Percentiles rank a stretch among this genome's conserved stretches.
Conservation (phyloP, 2,113 vertebrate genomes). For the Grantiella picta region DNA sequence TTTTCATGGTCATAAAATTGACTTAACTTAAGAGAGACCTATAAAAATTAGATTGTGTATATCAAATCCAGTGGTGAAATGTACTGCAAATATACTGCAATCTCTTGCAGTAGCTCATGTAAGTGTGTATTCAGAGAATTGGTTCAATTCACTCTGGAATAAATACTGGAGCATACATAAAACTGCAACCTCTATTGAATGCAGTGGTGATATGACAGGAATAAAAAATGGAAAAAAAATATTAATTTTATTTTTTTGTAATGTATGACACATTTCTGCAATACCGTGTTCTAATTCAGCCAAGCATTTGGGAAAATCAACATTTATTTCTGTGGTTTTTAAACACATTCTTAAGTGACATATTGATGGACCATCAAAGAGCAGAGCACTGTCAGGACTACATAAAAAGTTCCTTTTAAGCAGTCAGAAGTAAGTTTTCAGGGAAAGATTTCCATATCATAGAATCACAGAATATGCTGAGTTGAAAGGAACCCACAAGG, state of each 20-base stretch:
- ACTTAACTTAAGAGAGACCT: constrained; percentile 37
- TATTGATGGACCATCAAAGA: background rate
- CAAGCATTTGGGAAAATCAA: background rate
- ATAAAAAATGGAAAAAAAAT: background rate
- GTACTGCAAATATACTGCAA: background rate
- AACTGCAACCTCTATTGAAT: background rate
- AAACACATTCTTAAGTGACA: background rate
- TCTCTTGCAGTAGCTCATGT: background rate
- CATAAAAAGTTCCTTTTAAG: background rate
- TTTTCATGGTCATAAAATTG: constrained; percentile 10
- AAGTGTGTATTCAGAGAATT: background rate
- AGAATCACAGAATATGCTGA: background rate
- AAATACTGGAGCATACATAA: background rate
- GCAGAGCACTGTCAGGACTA: background rate
- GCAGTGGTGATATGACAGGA: background rate
- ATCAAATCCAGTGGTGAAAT: constrained; percentile 13
- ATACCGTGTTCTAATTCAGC: background rate
- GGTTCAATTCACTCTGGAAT: background rate
- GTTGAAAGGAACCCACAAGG: background rate
- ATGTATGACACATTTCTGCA: background rate
- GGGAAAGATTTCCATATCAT: background rate
- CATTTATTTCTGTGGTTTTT: background rate
- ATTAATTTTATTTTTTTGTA: background rate
- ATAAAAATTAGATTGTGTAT: constrained; percentile 32
- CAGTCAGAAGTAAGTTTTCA: background rate